Base-by-base conservation (phyloP, 2,797 vertebrate species). In the Scolopax rusticola region DNA sequence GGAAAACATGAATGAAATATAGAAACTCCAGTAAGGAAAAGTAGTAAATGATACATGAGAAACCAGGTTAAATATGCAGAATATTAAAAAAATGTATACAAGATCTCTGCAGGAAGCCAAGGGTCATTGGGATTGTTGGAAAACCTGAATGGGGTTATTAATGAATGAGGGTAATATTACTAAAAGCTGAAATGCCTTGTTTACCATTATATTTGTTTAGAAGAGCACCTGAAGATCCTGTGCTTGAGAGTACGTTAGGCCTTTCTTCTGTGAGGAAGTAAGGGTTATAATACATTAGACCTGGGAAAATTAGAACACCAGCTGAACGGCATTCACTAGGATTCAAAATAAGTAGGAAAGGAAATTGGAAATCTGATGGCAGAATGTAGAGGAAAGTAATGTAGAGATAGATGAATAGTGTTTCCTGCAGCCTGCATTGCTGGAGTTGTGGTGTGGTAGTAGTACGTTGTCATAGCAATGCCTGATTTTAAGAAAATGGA, bases 391-490 rank as follows among this genome's bases (percentile, higher is more conserved):
- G 14, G 17, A 56, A 89, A 80, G 20, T 71, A 74, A 82, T 53
- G 28, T 36, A 76, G 45, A 80, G 67, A 73, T 33, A 91, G 61
- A 94, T 70, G 20, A 94, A 64, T 3, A 67, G 21, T 38, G 28
- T 69, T 80, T 77, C 71, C 83, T 87, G 69, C 48, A 82, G 84
- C 47, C 64, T 84, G 64, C 57, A 25, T 59, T 89, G 78, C 79
- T 82, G 68, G 76, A 89, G 28, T 67, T 91, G 40, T 74, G 74
- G 32, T 74, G 38, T 81, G 59, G 71, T 77, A 53, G 48, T 32
- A 40, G 40, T 18, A 56, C 0, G 77, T 93, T 96, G 95, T 93
- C 95, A 95, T 94, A 84, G 83, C 70, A 90, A 95, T 96, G 45
- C 40, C 74, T 77, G 50, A 27, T 89, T 89, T 89, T 90, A 92